Evolutionary conservation across 2,888 invertebrate genomes (phyloP).

Genomic region (Hirtodrosophila confusa): DNA sequence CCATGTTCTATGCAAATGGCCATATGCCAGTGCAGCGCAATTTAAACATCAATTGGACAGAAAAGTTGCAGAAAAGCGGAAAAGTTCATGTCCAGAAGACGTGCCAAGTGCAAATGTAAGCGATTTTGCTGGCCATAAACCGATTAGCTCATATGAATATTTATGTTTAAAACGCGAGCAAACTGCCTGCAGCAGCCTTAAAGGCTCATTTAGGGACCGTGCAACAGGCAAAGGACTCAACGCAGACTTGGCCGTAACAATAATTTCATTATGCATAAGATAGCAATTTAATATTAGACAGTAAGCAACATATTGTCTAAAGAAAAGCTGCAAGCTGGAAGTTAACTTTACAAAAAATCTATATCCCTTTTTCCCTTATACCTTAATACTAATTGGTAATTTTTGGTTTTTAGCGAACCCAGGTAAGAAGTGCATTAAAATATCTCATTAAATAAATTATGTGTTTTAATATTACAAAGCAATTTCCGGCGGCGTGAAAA

Average conservation of each 20-base stretch:
- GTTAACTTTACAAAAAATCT: no score
- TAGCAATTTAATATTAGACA: slow-evolving; percentile 15
- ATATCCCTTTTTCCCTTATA: no score
- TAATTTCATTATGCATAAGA: slow-evolving; percentile 38
- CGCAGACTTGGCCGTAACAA: slow-evolving; percentile 35
- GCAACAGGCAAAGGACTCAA: slow-evolving; percentile 52
- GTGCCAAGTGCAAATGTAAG: slow-evolving; percentile 54
- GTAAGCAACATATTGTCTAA: not conserved
- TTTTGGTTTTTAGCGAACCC: no score
- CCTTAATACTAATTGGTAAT: no score
- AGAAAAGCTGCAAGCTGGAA: no score
- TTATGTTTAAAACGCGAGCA: slow-evolving; percentile 49
- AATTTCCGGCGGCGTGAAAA: no score
- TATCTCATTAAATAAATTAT: no score
- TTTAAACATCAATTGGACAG: slow-evolving; percentile 11
- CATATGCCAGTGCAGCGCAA: slow-evolving; percentile 27
- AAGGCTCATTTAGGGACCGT: slow-evolving; percentile 23
- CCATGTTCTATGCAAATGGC: slow-evolving; percentile 44
- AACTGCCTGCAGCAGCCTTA: slow-evolving; percentile 24
- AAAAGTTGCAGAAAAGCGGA: slow-evolving; percentile 12
- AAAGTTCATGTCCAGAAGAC: slow-evolving; percentile 54
- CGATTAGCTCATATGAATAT: slow-evolving; percentile 74
- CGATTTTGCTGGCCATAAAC: slow-evolving; percentile 66
- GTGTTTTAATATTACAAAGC: no score
- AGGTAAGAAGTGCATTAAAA: no score